Evolutionary conservation across 2,113 vertebrate species (phyloP).

Genomic region (Petroica traversi): DNA sequence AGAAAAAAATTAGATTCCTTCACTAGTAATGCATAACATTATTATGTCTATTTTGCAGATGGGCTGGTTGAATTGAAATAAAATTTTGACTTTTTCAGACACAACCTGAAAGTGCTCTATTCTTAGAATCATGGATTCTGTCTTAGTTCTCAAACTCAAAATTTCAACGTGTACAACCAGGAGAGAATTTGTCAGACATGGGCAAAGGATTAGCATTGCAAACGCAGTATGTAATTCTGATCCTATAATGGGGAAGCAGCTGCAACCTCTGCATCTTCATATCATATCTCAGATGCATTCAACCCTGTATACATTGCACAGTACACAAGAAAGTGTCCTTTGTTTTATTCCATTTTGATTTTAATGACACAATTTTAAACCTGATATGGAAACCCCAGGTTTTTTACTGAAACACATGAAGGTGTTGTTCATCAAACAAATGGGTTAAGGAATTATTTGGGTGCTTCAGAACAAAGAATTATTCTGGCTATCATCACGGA

Average conservation of each 20-base stretch:
- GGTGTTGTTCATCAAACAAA: background rate
- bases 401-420: background rate
- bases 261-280: background rate
- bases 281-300: background rate
- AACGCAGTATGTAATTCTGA: background rate
- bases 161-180: background rate
- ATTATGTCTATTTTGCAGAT: background rate
- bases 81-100: background rate
- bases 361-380: background rate
- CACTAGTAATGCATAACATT: background rate
- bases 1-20: background rate
- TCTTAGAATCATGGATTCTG: background rate
- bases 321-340: background rate
- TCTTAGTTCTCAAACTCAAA: background rate
- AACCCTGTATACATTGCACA: fast-evolving
- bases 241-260: background rate
- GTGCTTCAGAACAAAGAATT: background rate
- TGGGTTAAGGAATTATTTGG: background rate
- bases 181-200: background rate
- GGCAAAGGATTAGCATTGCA: background rate
- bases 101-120: background rate
- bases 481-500: background rate
- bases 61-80: background rate
- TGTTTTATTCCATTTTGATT: background rate
- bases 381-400: background rate